Conservation (phyloP, 1,140 invertebrate genomes). For the Teleopsis dalmanni region DNA sequence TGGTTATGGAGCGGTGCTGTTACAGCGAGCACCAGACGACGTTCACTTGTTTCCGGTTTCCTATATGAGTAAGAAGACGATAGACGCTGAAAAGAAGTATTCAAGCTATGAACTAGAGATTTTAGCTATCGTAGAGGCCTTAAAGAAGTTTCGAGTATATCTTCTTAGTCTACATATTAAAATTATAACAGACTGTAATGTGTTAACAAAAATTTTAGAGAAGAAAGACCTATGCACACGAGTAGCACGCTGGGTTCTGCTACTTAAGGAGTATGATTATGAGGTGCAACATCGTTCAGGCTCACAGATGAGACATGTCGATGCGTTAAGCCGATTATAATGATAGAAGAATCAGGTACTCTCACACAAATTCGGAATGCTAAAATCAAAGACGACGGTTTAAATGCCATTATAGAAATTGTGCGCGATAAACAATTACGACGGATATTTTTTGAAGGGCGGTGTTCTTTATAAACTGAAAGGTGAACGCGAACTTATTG, state of each 20-base stretch:
- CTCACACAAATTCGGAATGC: too few species aligned
- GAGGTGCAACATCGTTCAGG: slow-evolving; percentile 19
- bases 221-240: slow-evolving; percentile 9
- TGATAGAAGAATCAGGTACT: too few species aligned
- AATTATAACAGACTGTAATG: slow-evolving; percentile 22
- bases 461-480: too few species aligned
- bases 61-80: slow-evolving; percentile 27
- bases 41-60: slow-evolving; percentile 23
- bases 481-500: too few species aligned
- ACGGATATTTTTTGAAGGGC: too few species aligned
- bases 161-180: slow-evolving; percentile 18
- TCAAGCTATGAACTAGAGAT: slow-evolving; percentile 26
- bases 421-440: too few species aligned
- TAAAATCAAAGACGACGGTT: too few species aligned
- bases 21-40: slow-evolving; percentile 10
- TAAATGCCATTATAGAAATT: too few species aligned
- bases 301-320: slow-evolving; percentile 23
- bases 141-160: slow-evolving; percentile 25
- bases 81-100: slow-evolving; percentile 20
- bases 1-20: slow-evolving; percentile 17
- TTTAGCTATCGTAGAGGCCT: slow-evolving; percentile 21
- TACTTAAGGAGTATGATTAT: slow-evolving; percentile 28
- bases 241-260: slow-evolving; percentile 24
- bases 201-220: slow-evolving; percentile 6
- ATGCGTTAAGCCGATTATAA: slow-evolving; percentile 29